These are phyloP conservation scores for Tanytarsus gracilentus DNA, from an alignment of 2,888 invertebrate species.

Conservation along the genomic window DNA sequence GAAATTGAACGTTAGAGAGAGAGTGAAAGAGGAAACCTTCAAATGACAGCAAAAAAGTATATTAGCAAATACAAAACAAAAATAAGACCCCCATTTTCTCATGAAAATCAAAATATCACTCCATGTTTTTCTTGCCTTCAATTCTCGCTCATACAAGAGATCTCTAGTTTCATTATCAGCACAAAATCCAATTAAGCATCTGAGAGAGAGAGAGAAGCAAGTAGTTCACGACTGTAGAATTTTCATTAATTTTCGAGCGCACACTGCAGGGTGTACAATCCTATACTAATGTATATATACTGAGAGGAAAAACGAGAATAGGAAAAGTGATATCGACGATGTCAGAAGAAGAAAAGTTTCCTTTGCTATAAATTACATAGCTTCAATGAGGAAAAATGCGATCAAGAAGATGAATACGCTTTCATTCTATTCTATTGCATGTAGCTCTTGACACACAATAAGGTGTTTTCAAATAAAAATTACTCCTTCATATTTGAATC, in stretches of 20 bases:
- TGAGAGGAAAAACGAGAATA: not conserved
- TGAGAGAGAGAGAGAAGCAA: not conserved
- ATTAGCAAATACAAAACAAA: no score
- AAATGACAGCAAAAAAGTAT: no score
- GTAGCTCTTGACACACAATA: constrained; percentile 14
- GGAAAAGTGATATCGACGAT: constrained; percentile 4
- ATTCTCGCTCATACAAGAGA: not conserved
- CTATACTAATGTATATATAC: not conserved
- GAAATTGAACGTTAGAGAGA: no score
- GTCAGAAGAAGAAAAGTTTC: constrained; percentile 3
- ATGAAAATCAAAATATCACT: no score
- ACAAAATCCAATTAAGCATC: constrained; percentile 19
- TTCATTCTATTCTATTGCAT: not conserved
- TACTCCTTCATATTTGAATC: not conserved
- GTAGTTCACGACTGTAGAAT: constrained; percentile 7
- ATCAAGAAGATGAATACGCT: constrained; percentile 21
- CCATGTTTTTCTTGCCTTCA: not conserved
- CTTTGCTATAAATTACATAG: constrained; percentile 26
- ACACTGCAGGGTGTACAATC: not conserved
- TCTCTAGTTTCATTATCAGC: constrained; percentile 10
- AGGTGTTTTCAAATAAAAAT: not conserved
- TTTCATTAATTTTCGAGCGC: constrained; percentile 20
- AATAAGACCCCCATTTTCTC: not conserved
- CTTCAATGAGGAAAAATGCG: not conserved
- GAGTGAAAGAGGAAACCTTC: no score